A percentile compares a stretch with the other conserved stretches of the same genome.
phyloP scores from a whole-genome alignment of 2,797 vertebrate species.

The Pipistrellus pipistrellus region DNA sequence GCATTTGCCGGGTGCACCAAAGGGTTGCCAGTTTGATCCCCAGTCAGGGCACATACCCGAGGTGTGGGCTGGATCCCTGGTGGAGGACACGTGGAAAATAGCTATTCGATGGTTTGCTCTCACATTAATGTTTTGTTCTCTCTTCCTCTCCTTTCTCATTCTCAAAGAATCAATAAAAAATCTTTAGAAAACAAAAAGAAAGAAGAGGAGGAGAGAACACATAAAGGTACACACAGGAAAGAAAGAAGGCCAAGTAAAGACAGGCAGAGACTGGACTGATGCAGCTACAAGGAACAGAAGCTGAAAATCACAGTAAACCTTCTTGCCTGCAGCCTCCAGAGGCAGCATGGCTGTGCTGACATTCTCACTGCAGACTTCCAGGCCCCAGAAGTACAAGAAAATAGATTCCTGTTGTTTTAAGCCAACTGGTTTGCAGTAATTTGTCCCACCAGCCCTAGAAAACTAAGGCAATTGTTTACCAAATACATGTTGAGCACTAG shows the following conservation, averaged over 20 bases:
- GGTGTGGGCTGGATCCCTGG: not conserved
- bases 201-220: not conserved
- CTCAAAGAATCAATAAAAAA: not conserved
- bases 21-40: not conserved
- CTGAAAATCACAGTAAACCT: not conserved
- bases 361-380: not conserved
- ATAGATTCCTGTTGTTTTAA: not conserved
- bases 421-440: not conserved
- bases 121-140: not conserved
- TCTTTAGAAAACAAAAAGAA: not conserved
- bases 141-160: not conserved
- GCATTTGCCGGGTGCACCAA: not conserved
- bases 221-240: not conserved
- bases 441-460: not conserved
- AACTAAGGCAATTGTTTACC: not conserved
- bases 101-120: not conserved
- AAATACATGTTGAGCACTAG: not conserved
- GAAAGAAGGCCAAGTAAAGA: not conserved
- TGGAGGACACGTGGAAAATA: not conserved
- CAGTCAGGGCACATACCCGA: not conserved
- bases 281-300: not conserved
- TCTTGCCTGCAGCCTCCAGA: not conserved
- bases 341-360: not conserved
- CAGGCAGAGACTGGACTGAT: not conserved
- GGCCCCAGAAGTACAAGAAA: not conserved